phyloP scores from a whole-genome alignment of 2,888 invertebrate genomes.

The Pachliopta kotzebuea region DNA sequence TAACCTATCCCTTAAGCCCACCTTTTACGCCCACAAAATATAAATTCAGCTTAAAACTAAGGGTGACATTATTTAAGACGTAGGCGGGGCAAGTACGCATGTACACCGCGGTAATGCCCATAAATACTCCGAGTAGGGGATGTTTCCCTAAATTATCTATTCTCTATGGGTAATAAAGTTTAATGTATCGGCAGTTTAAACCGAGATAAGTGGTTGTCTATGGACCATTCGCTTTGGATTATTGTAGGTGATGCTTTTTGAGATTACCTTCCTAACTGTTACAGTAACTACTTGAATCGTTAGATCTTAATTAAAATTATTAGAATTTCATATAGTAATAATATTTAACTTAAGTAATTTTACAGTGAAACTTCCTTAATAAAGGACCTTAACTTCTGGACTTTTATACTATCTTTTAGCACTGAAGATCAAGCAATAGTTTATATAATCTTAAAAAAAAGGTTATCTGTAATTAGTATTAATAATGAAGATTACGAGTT shows the following conservation, averaged over 20 bases:
- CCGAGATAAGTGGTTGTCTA: conserved; percentile 45
- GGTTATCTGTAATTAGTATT: no score
- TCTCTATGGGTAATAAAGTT: conserved; percentile 58
- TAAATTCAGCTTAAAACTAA: conserved; percentile 35
- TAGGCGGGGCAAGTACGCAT: conserved; percentile 39
- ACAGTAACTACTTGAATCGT: no score
- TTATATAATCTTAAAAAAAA: no score
- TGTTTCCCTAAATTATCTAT: conserved; percentile 50
- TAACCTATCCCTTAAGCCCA: conserved; percentile 1
- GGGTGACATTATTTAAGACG: conserved; percentile 46
- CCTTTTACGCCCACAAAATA: conserved; percentile 20
- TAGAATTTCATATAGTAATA: no score
- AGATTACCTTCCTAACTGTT: no score
- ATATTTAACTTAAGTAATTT: no score
- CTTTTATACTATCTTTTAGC: no score
- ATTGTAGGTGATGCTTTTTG: conserved; percentile 11
- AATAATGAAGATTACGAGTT: no score
- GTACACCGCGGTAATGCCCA: conserved; percentile 42
- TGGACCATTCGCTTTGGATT: conserved; percentile 17
- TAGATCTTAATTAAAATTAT: no score
- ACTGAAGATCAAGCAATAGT: no score
- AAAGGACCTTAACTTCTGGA: no score
- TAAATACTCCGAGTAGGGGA: conserved; percentile 45
- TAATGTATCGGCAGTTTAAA: conserved; percentile 56
- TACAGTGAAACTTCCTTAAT: no score